Conservation (phyloP, 2,797 vertebrate species). For the Poecilia gillii region DNA sequence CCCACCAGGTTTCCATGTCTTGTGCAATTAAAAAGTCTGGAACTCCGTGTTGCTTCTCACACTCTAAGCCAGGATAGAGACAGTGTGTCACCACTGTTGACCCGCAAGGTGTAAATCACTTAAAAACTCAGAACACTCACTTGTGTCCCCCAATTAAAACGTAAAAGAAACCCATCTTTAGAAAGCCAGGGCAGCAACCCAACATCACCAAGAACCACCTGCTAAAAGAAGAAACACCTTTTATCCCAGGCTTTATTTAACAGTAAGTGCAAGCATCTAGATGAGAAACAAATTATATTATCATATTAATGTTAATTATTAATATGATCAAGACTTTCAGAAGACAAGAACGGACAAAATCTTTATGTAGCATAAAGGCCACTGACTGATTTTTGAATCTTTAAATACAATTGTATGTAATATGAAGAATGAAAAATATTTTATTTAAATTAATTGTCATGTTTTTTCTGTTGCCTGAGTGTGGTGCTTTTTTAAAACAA, state of each 20-base stretch:
- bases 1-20: conserved; percentile 75
- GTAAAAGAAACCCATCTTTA: conserved; percentile 2
- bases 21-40: conserved; percentile 74
- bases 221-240: not conserved
- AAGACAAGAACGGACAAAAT: too few species aligned
- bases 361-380: not conserved
- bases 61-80: conserved; percentile 41
- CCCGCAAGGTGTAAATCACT: conserved; percentile 57
- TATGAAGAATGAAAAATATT: not conserved
- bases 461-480: not conserved
- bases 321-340: too few species aligned
- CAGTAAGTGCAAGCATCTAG: not conserved
- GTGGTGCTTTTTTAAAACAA: not conserved
- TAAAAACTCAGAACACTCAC: conserved; percentile 34
- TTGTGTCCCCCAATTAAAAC: conserved; percentile 19
- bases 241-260: not conserved
- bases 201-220: not conserved
- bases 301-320: not conserved
- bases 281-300: not conserved
- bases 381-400: not conserved
- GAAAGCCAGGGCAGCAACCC: not conserved
- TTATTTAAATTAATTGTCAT: not conserved
- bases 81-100: conserved; percentile 49
- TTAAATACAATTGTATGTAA: not conserved
- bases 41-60: conserved; percentile 55